Evolutionary conservation across 1,140 invertebrate species (phyloP).

Genomic region (Agraylea sexmaculata): DNA sequence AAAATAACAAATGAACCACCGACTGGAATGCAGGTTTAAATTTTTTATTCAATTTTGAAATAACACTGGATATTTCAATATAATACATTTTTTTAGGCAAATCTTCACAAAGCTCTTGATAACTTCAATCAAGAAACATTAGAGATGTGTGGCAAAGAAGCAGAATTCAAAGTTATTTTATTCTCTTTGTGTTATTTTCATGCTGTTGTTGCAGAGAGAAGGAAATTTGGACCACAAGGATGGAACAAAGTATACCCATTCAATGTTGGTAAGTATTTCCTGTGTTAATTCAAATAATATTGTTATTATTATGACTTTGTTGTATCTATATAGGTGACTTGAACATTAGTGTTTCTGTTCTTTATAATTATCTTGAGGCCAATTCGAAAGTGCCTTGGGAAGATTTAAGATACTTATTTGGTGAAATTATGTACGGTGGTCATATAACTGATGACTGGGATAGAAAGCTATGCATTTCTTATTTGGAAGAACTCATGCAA

Average conservation of each 20-base stretch:
- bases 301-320: conserved; percentile 20
- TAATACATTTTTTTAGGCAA: conserved; percentile 48
- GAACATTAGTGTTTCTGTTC: conserved; percentile 87
- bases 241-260: conserved; percentile 91
- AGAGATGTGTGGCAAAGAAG: conserved; percentile 90
- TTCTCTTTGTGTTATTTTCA: conserved; percentile 95
- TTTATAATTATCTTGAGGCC: conserved; percentile 91
- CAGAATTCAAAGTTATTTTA: conserved; percentile 89
- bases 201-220: conserved; percentile 86
- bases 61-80: background rate
- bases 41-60: background rate
- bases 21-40: conserved; percentile 67
- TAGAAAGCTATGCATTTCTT: conserved; percentile 76
- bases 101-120: conserved; percentile 88
- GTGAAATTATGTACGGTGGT: conserved; percentile 97
- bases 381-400: conserved; percentile 92
- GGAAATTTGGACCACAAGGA: conserved; percentile 92
- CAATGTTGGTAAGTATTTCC: conserved; percentile 46
- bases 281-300: background rate
- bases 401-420: conserved; percentile 76
- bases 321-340: conserved; percentile 63
- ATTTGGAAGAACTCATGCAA: conserved; percentile 88
- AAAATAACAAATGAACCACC: conserved; percentile 97
- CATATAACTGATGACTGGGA: conserved; percentile 98
- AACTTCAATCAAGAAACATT: conserved; percentile 93